Conservation (phyloP, 2,888 invertebrate genomes). For the Dryobotodes eremita region DNA sequence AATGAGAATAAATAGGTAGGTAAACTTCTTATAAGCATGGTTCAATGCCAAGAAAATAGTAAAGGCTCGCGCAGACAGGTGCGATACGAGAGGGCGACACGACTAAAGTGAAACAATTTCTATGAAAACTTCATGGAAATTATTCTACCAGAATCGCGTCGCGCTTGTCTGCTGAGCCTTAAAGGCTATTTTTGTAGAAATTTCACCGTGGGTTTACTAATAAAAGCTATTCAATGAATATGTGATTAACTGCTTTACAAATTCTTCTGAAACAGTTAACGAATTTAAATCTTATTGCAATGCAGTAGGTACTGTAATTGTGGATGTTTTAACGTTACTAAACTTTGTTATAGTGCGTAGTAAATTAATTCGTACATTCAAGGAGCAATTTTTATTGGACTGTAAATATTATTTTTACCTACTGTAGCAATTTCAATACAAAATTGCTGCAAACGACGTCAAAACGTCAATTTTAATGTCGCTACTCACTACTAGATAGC, state of each 20-base stretch:
- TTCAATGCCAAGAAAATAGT: not conserved
- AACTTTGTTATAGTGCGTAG: not conserved
- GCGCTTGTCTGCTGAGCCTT: too few relatives aligned
- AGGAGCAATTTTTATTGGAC: not conserved
- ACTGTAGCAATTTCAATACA: not conserved
- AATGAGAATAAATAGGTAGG: not conserved
- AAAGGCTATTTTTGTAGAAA: not conserved
- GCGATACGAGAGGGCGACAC: too few relatives aligned
- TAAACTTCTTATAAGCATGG: not conserved
- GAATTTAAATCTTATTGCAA: not conserved
- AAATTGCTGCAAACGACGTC: not conserved
- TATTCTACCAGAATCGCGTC: too few relatives aligned
- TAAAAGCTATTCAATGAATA: not conserved
- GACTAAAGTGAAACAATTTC: too few relatives aligned
- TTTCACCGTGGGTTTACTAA: not conserved
- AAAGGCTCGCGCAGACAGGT: not conserved
- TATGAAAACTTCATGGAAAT: too few relatives aligned
- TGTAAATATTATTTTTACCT: not conserved
- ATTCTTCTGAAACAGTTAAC: not conserved
- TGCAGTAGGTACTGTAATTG: not conserved
- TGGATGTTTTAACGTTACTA: not conserved
- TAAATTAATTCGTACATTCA: not conserved
- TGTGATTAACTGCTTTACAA: not conserved
- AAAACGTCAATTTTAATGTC: conserved; percentile 15
- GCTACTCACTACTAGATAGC: conserved; percentile 84